These are phyloP conservation scores for Oryzias melastigma DNA, from an alignment of 2,113 vertebrate species.

Conservation along the genomic window DNA sequence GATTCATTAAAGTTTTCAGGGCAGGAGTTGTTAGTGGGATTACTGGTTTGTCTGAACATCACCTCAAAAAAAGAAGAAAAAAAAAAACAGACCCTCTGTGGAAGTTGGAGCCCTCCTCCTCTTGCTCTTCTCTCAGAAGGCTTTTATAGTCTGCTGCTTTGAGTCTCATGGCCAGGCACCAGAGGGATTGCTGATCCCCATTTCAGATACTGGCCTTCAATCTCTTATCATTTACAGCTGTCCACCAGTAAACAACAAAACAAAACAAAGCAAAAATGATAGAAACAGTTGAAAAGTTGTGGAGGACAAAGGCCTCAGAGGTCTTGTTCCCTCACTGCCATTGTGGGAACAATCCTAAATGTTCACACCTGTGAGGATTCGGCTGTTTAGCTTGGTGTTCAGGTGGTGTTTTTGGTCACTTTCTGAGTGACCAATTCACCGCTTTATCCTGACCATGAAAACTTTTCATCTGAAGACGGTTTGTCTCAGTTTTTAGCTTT, in stretches of 20 bases:
- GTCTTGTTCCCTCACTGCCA: slow-evolving; percentile 39
- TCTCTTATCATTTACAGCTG: slow-evolving; percentile 83
- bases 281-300: slow-evolving; percentile 63
- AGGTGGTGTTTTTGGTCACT: no score
- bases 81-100: slow-evolving; percentile 14
- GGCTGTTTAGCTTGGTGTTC: no score
- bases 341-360: slow-evolving; percentile 71
- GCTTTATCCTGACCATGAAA: slow-evolving; percentile 60
- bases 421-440: slow-evolving; percentile 17
- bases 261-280: slow-evolving; percentile 70
- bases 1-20: neutral
- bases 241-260: slow-evolving; percentile 80
- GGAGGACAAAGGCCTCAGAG: slow-evolving; percentile 48
- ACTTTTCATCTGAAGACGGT: slow-evolving; percentile 76
- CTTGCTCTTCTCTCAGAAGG: slow-evolving; percentile 32
- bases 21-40: neutral
- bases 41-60: neutral
- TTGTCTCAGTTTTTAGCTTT: slow-evolving; percentile 71
- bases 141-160: slow-evolving; percentile 57
- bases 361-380: slow-evolving; percentile 53
- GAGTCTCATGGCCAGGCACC: slow-evolving; percentile 73
- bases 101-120: slow-evolving; percentile 11
- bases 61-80: slow-evolving; percentile 3
- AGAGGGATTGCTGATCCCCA: slow-evolving; percentile 79
- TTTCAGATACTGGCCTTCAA: slow-evolving; percentile 78